phyloP scores from a whole-genome alignment of 2,113 vertebrate species.

The Erinaceus europaeus region DNA sequence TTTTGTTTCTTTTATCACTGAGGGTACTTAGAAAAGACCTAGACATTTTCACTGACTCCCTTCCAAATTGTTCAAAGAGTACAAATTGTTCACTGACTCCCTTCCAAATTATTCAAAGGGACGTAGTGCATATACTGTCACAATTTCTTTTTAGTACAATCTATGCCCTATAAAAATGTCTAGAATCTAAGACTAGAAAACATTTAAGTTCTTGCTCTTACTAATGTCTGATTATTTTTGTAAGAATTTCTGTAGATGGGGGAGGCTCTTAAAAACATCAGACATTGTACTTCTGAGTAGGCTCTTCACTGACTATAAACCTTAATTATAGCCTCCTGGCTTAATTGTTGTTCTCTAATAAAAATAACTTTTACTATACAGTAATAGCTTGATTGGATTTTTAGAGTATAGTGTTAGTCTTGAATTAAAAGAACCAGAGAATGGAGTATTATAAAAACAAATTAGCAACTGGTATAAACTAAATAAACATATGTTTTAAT shows the following conservation, averaged over 20 bases:
- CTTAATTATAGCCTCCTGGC: not conserved
- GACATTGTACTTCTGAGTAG: not conserved
- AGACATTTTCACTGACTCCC: not conserved
- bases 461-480: slow-evolving; percentile 8
- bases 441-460: not conserved
- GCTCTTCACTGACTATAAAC: not conserved
- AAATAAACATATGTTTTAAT: slow-evolving; percentile 28
- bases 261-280: not conserved
- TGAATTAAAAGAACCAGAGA: not conserved
- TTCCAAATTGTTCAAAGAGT: not conserved
- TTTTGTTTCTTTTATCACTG: not conserved
- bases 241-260: not conserved
- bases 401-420: not conserved
- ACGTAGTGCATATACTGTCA: not conserved
- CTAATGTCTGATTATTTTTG: not conserved
- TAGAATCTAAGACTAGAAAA: not conserved
- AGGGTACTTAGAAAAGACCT: not conserved
- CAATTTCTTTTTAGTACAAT: not conserved
- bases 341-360: not conserved
- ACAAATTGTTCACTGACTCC: not conserved
- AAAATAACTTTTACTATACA: not conserved
- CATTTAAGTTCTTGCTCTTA: not conserved
- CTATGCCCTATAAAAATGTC: not conserved
- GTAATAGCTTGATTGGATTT: not conserved
- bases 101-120: not conserved